Base-by-base conservation (phyloP, 2,113 vertebrate species). In the Paedocypris sp. region DNA sequence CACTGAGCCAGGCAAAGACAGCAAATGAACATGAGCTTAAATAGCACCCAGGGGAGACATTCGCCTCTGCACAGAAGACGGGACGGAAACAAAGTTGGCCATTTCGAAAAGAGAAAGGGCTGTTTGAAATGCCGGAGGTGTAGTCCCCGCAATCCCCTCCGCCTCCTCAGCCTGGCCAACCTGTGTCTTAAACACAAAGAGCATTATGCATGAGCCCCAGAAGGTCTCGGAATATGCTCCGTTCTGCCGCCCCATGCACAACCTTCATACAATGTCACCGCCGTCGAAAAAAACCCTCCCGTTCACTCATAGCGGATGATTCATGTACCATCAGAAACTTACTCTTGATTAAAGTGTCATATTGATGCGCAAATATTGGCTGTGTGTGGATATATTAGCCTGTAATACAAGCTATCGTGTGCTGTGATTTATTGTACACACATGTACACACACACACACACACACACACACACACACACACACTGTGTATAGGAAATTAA, bases 121-220 rank as follows among this genome's bases (percentile, higher is more conserved):
- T 77, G 69, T 76, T 80, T 79, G 73, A 72, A 75, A 83, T 81
- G 81, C 80, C 78, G 75, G 73, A 79, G 62, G 68, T 51, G 70
- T 74, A 6, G 10, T 7, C 16, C 54, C 38, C 43, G 54, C 76
- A 25, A 58, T 76, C 71, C 74, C 75, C 77, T 48, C 53, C 45
- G 26, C 51, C 71, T 36, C 75, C 77, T 73, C 79, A 77, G 77
- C 74, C 75, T 64, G 76, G 73, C 78, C 75, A 73, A 80, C 77
- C 68, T 70, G 41, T 70, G 67, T 63, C 67, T 70, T 59, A 73
- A 83, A 70, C 77, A 83, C 78, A 84, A 87, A 86, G 80, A 82
- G 82, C 82, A 86, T 87, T 84, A 87, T 86, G 79, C 81, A 87
- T 87, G 81, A 86, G 74, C 71, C 78, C 75, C 83, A 85, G 82